Evolutionary conservation across 2,797 vertebrate genomes (phyloP).

Genomic region (Squalus acanthias): DNA sequence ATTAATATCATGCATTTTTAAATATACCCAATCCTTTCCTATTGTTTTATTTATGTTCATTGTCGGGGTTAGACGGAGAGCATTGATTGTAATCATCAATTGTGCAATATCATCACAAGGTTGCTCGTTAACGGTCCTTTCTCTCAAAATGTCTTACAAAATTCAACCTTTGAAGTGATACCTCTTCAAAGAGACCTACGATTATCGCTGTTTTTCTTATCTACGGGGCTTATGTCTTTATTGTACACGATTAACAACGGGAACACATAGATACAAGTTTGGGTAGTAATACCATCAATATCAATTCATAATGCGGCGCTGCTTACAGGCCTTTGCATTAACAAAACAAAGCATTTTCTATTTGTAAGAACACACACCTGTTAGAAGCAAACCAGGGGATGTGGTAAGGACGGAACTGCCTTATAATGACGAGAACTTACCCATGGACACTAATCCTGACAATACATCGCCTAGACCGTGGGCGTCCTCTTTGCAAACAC

Average conservation of each 20-base stretch:
- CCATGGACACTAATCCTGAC: not conserved
- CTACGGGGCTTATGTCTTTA: not conserved
- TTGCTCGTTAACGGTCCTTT: not conserved
- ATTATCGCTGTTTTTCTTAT: not conserved
- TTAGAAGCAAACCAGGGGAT: not conserved
- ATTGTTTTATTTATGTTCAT: not conserved
- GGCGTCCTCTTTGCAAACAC: not conserved
- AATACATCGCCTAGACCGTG: not conserved
- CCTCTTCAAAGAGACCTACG: not conserved
- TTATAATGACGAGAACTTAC: not conserved
- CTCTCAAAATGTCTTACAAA: not conserved
- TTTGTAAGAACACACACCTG: slow-evolving; percentile 15
- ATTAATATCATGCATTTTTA: not conserved
- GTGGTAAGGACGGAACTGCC: not conserved
- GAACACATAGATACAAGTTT: not conserved
- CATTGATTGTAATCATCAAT: no score
- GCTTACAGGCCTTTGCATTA: not conserved
- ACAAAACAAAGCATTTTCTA: not conserved
- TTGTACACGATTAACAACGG: no score
- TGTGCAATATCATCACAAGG: not conserved
- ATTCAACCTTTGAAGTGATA: not conserved
- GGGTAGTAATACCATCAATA: not conserved
- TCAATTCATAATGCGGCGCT: not conserved
- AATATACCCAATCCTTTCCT: not conserved
- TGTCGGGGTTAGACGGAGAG: not conserved